A percentile compares a stretch with the other conserved stretches of the same genome.
phyloP scores from a whole-genome alignment of 23 tunicate species.

The Corella eumyota region DNA sequence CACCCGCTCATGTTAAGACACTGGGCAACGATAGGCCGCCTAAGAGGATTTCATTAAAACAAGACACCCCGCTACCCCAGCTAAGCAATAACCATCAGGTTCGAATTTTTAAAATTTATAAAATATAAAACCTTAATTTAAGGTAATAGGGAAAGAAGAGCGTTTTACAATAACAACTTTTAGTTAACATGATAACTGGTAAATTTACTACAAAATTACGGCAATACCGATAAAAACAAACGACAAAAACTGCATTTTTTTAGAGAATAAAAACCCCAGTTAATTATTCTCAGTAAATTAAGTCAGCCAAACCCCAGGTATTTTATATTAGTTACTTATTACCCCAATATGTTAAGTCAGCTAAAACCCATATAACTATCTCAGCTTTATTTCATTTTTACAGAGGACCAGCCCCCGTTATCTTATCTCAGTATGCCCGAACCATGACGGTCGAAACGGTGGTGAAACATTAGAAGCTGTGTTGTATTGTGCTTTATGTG shows the following conservation, averaged over 20 bases:
- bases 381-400: neutral
- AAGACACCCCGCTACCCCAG: neutral
- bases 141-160: too few relatives aligned
- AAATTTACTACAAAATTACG: too few relatives aligned
- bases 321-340: neutral
- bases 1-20: conserved; percentile 1
- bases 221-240: too few relatives aligned
- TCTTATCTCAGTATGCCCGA: conserved; percentile 50
- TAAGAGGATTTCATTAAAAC: neutral
- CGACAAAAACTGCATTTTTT: too few relatives aligned
- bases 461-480: conserved; percentile 60
- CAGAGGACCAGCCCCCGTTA: conserved; percentile 19
- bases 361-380: neutral
- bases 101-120: too few relatives aligned
- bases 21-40: conserved; percentile 3
- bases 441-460: conserved; percentile 48
- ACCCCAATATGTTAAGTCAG: neutral
- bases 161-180: too few relatives aligned
- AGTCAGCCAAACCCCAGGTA: neutral
- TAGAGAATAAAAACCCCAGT: too few relatives aligned
- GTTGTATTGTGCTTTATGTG: conserved; percentile 48
- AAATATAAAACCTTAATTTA: too few relatives aligned
- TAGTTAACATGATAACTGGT: too few relatives aligned
- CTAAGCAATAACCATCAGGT: too few relatives aligned
- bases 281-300: too few relatives aligned